Base-by-base conservation (phyloP, 2,113 vertebrate species). In the Phylloscopus trochilus region DNA sequence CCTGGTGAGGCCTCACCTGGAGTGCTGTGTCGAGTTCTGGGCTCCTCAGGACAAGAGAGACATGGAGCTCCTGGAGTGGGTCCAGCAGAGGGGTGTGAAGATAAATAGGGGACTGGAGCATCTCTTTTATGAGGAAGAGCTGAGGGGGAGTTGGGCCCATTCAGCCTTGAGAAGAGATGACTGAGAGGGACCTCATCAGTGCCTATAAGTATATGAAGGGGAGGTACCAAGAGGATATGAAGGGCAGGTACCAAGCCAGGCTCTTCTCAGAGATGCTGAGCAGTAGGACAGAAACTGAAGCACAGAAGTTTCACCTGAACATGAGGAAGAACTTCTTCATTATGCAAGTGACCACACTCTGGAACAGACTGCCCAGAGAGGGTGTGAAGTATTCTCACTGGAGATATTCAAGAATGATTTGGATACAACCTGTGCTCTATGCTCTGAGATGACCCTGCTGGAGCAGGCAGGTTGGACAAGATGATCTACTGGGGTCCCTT, bases 291-390 rank as follows among this genome's bases (percentile, higher is more conserved):
- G 37, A 76, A 67, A 59, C 8, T 10, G 10, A 58, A 7, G 13
- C 11, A 24, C 17, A 51, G 31, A 51, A 26, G 44, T 43, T 76
- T 13, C 31, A 35, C 21, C 52, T 17, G 26, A 10, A 35, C 14
- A 22, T 6, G 1, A 67, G 27, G 10, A 75, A 85, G 35, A 66
- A 35, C 15, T 28, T 33, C 37, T 49, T 75, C 31, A 37, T 44
- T 51, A 37, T 35, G 20, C 21, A 49, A 16, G 6, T 49, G 6
- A 58, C 52, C 2, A 1, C 2, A 3, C 28, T 47, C 8, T 2
- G 49, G 15, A 63, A 63, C 5, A 72, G 58, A 9, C 1, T 15
- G 20, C 3, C 58, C 43, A 43, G 13, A 79, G 8, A 20, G 11
- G 16, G 0, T 30, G 24, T 63, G n/a, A 10, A 47, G 20, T 47